These are phyloP conservation scores for Lamellibrachia satsuma DNA, from an alignment of 2,888 invertebrate species.

Conservation along the genomic window DNA sequence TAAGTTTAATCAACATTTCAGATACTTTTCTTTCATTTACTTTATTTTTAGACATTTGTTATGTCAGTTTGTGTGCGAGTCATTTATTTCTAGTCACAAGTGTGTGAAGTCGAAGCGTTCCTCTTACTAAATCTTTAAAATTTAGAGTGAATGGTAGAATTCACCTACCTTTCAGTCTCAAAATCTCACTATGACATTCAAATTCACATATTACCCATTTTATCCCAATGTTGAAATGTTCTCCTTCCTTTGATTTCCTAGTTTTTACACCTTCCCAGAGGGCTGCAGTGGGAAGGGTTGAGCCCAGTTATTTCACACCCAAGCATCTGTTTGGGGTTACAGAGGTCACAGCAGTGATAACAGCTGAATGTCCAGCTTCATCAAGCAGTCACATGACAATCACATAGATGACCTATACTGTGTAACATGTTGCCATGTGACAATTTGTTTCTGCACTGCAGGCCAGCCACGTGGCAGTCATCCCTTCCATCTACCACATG, in stretches of 20 bases:
- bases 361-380: background rate
- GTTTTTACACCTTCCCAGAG: too few species aligned
- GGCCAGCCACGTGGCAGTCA: background rate
- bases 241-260: too few species aligned
- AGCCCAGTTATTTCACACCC: background rate
- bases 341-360: background rate
- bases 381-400: background rate
- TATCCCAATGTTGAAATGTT: too few species aligned
- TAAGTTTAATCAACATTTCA: background rate
- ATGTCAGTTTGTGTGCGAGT: background rate
- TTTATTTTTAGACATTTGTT: background rate
- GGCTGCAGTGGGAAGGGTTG: background rate
- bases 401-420: background rate
- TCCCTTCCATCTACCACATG: conserved; percentile 5
- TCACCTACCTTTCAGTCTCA: too few species aligned
- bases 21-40: background rate
- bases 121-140: background rate
- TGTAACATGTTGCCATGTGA: too few species aligned
- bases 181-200: too few species aligned
- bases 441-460: background rate
- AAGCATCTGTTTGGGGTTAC: background rate
- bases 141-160: too few species aligned
- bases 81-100: background rate
- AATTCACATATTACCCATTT: too few species aligned
- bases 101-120: background rate